Percentiles rank a stretch among this genome's conserved stretches.
Evolutionary conservation across 2,113 vertebrate genomes (phyloP).

Genomic region (Electrona antarctica): DNA sequence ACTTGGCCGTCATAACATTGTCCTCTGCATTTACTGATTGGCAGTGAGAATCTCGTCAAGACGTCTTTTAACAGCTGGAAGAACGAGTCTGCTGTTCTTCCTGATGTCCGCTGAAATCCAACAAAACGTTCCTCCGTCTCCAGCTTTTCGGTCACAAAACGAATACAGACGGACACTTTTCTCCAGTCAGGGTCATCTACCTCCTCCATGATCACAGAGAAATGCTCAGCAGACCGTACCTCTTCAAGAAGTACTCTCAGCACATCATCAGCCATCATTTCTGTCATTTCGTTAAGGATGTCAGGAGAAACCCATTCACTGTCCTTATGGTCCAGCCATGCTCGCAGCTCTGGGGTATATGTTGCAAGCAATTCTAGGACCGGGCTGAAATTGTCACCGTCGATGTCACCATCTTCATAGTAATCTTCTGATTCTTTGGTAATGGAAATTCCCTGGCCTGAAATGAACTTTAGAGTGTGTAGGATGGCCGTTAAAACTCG

Average conservation of each 20-base stretch:
- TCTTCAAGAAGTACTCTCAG: not conserved
- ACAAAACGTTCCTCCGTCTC: not conserved
- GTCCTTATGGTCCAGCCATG: not conserved
- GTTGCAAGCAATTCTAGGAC: too few species aligned
- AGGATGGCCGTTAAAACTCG: too few species aligned
- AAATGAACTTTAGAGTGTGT: too few species aligned
- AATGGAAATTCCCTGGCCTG: too few species aligned
- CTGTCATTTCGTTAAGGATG: not conserved
- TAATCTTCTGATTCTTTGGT: too few species aligned
- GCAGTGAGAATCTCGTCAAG: constrained; percentile 9
- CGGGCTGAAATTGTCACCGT: too few species aligned
- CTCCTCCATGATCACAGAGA: not conserved
- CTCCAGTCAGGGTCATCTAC: not conserved
- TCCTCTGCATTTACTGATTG: constrained; percentile 11
- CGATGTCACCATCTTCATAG: too few species aligned
- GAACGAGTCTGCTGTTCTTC: not conserved
- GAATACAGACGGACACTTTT: not conserved
- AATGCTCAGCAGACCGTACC: not conserved
- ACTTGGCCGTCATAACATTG: not conserved
- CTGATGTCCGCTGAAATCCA: not conserved
- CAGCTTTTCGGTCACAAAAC: not conserved
- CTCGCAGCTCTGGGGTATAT: not conserved
- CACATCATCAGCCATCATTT: not conserved
- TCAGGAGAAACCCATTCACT: not conserved
- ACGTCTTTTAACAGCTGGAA: constrained; percentile 6